Evolutionary conservation across 2,888 invertebrate genomes (phyloP).

Genomic region (Gryllus longicercus): DNA sequence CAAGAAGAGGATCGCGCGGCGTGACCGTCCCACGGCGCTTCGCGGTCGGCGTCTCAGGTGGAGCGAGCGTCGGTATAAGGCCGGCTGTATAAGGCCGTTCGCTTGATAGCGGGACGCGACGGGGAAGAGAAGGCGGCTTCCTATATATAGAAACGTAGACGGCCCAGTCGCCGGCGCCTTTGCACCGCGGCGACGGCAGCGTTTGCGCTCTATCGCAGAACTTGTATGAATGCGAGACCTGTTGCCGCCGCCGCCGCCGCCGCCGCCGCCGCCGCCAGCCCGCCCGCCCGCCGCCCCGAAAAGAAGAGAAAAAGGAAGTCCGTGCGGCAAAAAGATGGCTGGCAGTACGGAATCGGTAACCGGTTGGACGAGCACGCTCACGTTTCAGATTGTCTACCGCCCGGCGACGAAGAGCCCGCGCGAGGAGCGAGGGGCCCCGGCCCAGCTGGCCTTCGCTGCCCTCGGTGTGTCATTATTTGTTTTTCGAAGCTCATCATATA

Average conservation of each 20-base stretch:
- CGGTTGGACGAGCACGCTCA: constrained; percentile 6
- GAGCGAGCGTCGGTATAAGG: too few relatives aligned
- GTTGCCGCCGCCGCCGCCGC: background rate
- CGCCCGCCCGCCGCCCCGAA: background rate
- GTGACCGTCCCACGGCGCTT: too few relatives aligned
- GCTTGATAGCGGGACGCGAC: too few relatives aligned
- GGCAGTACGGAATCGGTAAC: constrained; percentile 4
- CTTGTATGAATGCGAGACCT: constrained; percentile 17
- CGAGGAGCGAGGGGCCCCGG: too few relatives aligned
- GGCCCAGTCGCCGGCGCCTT: background rate
- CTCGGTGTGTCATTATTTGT: too few relatives aligned
- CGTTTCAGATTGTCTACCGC: background rate
- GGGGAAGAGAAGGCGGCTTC: too few relatives aligned
- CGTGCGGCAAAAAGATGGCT: background rate
- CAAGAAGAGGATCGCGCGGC: too few relatives aligned
- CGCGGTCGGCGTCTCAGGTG: too few relatives aligned
- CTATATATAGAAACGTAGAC: too few relatives aligned
- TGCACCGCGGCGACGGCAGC: background rate
- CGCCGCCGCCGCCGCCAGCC: background rate
- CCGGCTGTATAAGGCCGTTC: too few relatives aligned
- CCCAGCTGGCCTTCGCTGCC: too few relatives aligned
- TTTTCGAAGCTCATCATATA: too few relatives aligned
- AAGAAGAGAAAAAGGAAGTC: background rate
- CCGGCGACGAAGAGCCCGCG: background rate
- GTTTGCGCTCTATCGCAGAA: constrained; percentile 3